A percentile compares a stretch with the other conserved stretches of the same genome.
Evolutionary conservation across 2,888 invertebrate species (phyloP).

Genomic region (Agrochola litura): DNA sequence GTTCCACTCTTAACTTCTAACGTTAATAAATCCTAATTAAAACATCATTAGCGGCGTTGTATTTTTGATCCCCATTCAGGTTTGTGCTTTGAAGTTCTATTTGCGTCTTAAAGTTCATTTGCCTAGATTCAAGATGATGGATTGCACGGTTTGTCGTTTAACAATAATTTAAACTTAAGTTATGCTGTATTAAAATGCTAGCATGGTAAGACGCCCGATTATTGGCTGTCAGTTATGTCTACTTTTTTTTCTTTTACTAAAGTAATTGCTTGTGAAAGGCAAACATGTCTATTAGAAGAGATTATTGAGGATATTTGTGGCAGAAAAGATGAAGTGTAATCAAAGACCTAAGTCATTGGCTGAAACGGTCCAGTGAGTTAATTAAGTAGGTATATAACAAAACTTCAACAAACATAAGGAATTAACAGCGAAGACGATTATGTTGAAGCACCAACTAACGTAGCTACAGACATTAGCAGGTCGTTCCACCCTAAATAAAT

Average conservation of each 20-base stretch:
- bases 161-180: constrained; percentile 51
- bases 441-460: constrained; percentile 3
- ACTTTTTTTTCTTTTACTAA: constrained; percentile 3
- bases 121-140: constrained; percentile 59
- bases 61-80: constrained; percentile 61
- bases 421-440: constrained; percentile 27
- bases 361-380: neutral
- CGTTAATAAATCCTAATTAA: constrained; percentile 67
- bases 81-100: constrained; percentile 64
- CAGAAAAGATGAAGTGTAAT: neutral
- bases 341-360: neutral
- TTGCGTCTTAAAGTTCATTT: constrained; percentile 64
- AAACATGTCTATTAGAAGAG: constrained; percentile 25
- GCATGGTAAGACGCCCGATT: constrained; percentile 35
- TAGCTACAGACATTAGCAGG: constrained; percentile 45
- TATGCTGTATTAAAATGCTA: constrained; percentile 41
- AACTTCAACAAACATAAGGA: constrained; percentile 23
- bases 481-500: constrained; percentile 64
- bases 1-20: constrained; percentile 39
- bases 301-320: constrained; percentile 5
- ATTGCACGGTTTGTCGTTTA: constrained; percentile 60
- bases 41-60: constrained; percentile 61
- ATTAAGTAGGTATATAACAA: neutral
- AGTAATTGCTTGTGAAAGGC: constrained; percentile 30
- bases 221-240: constrained; percentile 29